phyloP scores from a whole-genome alignment of 2,797 vertebrate genomes.

The Lithobates pipiens region DNA sequence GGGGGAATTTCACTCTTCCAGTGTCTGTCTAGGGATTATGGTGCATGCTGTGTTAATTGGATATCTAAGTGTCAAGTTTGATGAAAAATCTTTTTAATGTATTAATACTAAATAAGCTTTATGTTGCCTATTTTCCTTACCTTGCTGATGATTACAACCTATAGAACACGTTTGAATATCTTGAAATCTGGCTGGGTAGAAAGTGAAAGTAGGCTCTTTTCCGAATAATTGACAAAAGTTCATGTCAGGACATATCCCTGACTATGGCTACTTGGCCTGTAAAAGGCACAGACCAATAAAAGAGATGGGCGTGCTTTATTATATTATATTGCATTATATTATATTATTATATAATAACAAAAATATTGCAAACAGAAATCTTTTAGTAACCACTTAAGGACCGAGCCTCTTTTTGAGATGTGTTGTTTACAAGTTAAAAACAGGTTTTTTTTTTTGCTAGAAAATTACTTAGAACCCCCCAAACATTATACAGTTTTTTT shows the following conservation, averaged over 20 bases:
- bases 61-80: no score
- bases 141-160: constrained; percentile 13
- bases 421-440: no score
- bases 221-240: constrained; percentile 19
- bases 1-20: no score
- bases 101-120: neutral
- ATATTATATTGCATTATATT: neutral
- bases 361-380: neutral
- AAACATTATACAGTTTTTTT: no score
- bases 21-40: no score
- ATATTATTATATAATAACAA: neutral
- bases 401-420: no score
- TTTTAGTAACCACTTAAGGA: neutral
- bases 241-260: constrained; percentile 43
- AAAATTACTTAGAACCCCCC: no score
- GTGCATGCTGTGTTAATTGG: no score
- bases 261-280: neutral
- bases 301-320: neutral
- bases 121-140: neutral
- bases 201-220: neutral
- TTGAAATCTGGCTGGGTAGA: neutral
- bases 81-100: no score
- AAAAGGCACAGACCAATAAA: constrained; percentile 5
- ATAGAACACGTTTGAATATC: neutral
- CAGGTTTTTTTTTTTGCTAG: no score